Base-by-base conservation (phyloP, 2,888 invertebrate species). In the Charanyca ferruginea region DNA sequence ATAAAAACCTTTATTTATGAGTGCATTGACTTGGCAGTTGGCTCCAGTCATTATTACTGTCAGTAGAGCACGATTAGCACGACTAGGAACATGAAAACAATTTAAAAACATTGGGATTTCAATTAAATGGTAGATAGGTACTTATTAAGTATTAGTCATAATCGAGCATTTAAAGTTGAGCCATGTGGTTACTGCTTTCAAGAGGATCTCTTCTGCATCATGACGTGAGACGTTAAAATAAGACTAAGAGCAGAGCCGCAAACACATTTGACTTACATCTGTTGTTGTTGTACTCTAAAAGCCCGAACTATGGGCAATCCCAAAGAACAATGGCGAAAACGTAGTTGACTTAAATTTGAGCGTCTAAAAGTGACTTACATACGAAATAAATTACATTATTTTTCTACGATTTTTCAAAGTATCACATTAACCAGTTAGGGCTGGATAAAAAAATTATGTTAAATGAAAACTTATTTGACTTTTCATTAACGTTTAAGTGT, bases 61-160 rank as follows among this genome's bases (percentile, higher is more conserved):
- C 16, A 38, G 38, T 38, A 38, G 13, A 16, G 38, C 9, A 11
- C 32, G 32, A 32, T 2, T 2, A 16, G 38, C 4, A 16, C 16
- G 3, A 28, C 7, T 28, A 28, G 28, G 3, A 5, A 28, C 4
- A 28, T 42, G 25, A 41, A 13, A 42, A 41, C 49, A 11, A 64
- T 64, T 64, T 41, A n/a, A 9, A 38, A 52, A 52, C n/a, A 32
- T 51, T 47, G 23, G 9, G 20, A 18, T 32, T n/a, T 9, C 28
- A 73, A 38, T 44, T 73, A 22, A 48, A 70, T 13, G 20, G 9
- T 45, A n/a, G n/a, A n/a, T n/a, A n/a, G n/a, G n/a, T n/a, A n/a
- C n/a, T n/a, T n/a, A 23, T 42, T 35, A 18, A 13, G 25, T 44
- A 20, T 20, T 32, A 42, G 13, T n/a, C 22, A 38, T 20, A 51